phyloP scores from a whole-genome alignment of 1,140 invertebrate species.

The Nilaparvata lugens region DNA sequence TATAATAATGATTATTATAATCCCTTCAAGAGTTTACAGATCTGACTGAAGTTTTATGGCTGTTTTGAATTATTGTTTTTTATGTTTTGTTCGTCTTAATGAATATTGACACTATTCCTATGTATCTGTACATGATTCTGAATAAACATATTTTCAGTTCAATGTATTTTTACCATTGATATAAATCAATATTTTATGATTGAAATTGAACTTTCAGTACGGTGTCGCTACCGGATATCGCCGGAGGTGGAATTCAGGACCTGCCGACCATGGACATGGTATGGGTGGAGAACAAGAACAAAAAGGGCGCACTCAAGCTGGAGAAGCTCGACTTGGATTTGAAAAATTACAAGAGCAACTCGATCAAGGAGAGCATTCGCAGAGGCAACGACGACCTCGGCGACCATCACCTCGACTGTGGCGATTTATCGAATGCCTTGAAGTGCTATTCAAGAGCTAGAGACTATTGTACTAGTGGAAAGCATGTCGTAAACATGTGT shows the following conservation, averaged over 20 bases:
- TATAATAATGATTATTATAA: too few relatives aligned
- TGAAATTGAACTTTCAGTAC: constrained; percentile 22
- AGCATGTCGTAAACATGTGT: constrained; percentile 98
- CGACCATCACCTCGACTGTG: constrained; percentile 96
- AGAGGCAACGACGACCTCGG: constrained; percentile 90
- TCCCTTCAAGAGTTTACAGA: too few relatives aligned
- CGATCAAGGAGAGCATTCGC: constrained; percentile 89
- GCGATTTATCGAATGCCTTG: constrained; percentile 93
- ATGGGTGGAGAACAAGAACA: constrained; percentile 88
- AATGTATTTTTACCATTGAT: too few relatives aligned
- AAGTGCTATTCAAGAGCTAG: constrained; percentile 95
- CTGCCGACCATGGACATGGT: constrained; percentile 72
- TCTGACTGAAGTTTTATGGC: too few relatives aligned
- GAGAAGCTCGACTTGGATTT: constrained; percentile 97
- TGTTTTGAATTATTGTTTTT: too few relatives aligned
- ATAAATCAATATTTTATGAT: too few relatives aligned
- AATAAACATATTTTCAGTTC: too few relatives aligned
- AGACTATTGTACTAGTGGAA: constrained; percentile 97
- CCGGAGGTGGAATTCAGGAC: constrained; percentile 53
- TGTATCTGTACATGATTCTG: too few relatives aligned
- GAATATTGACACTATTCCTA: too few relatives aligned
- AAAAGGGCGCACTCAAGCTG: constrained; percentile 89
- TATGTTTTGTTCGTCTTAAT: too few relatives aligned
- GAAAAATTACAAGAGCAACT: constrained; percentile 99
- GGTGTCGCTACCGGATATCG: constrained; percentile 56